These are phyloP conservation scores for Paedocypris sp. DNA, from an alignment of 2,113 vertebrate species.

Conservation along the genomic window DNA sequence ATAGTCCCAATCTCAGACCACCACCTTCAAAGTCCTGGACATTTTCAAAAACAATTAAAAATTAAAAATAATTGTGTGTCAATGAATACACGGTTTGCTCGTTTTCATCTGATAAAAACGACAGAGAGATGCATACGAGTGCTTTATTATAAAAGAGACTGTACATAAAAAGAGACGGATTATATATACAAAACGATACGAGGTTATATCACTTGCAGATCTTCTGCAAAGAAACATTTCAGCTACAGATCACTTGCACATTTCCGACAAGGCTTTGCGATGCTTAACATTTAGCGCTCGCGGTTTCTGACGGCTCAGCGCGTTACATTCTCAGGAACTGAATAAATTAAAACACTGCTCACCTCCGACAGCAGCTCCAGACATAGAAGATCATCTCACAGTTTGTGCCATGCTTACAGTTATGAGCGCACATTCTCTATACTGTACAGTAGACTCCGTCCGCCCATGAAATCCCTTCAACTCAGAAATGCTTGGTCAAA, in stretches of 20 bases:
- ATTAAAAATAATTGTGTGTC: no score
- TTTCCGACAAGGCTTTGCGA: constrained; percentile 54
- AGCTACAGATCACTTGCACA: constrained; percentile 36
- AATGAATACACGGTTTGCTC: no score
- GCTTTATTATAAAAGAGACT: constrained; percentile 79
- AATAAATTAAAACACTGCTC: constrained; percentile 49
- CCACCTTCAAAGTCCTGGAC: no score
- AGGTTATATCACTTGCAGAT: constrained; percentile 41
- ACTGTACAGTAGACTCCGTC: constrained; percentile 1
- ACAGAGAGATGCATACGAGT: constrained; percentile 42
- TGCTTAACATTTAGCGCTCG: constrained; percentile 47
- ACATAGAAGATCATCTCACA: constrained; percentile 23
- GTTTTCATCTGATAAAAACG: no score
- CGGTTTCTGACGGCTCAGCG: constrained; percentile 48
- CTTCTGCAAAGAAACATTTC: constrained; percentile 47
- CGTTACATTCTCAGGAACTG: constrained; percentile 51
- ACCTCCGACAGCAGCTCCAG: constrained; percentile 38
- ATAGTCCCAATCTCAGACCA: no score
- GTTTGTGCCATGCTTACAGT: constrained; percentile 22
- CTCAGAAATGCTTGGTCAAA: background rate
- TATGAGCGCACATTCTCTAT: constrained; percentile 31
- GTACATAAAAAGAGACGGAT: constrained; percentile 67
- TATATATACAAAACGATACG: constrained; percentile 63
- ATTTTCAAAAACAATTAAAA: no score
- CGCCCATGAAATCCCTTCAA: background rate